A percentile compares a stretch with the other conserved stretches of the same genome.
These are phyloP conservation scores for Laothoe populi DNA, from an alignment of 2,888 invertebrate species.

Conservation along the genomic window DNA sequence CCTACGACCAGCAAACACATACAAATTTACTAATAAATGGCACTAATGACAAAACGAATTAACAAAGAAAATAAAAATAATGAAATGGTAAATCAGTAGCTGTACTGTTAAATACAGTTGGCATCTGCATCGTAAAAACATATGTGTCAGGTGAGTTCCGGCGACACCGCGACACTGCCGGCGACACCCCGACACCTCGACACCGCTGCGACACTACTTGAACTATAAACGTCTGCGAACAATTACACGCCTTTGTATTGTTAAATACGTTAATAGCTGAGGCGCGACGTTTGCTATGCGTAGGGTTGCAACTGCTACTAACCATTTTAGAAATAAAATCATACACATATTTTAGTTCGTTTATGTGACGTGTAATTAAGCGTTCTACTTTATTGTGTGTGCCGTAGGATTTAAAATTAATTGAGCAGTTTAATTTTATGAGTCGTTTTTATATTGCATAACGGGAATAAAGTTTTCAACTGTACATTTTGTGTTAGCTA, in stretches of 20 bases:
- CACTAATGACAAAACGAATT: too few relatives aligned
- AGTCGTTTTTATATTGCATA: too few relatives aligned
- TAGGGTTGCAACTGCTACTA: constrained; percentile 41
- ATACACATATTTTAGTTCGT: background rate
- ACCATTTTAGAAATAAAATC: background rate
- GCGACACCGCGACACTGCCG: background rate
- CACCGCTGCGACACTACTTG: constrained; percentile 28
- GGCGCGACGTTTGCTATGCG: constrained; percentile 27
- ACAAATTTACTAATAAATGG: too few relatives aligned
- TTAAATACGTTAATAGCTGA: constrained; percentile 65
- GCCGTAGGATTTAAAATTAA: too few relatives aligned
- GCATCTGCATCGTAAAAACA: background rate
- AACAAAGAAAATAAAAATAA: too few relatives aligned
- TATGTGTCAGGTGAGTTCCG: background rate
- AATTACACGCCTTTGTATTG: constrained; percentile 70
- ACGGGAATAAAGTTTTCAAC: too few relatives aligned
- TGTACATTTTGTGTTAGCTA: too few relatives aligned
- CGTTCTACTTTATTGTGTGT: too few relatives aligned
- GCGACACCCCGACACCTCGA: background rate
- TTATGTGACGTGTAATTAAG: too few relatives aligned
- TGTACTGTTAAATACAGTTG: background rate
- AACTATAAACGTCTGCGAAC: constrained; percentile 68
- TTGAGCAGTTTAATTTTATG: too few relatives aligned
- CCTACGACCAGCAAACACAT: too few relatives aligned
- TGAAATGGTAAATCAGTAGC: too few relatives aligned